Evolutionary conservation across 2,113 vertebrate species (phyloP).

Genomic region (Ranitomeya imitator): DNA sequence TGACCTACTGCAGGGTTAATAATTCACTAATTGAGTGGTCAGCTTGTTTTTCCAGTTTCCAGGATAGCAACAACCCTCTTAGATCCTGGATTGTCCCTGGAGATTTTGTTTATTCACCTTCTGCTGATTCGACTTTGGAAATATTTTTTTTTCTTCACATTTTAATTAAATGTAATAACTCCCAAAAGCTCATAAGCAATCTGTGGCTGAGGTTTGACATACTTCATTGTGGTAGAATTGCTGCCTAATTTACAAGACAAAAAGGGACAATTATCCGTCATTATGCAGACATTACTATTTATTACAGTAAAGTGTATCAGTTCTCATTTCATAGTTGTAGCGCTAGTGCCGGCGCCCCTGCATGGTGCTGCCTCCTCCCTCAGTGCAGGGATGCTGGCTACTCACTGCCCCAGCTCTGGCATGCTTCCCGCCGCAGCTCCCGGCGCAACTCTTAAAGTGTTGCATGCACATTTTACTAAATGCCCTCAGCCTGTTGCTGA

Average conservation of each 20-base stretch:
- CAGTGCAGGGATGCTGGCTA: too few relatives aligned
- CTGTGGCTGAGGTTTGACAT: slow-evolving; percentile 31
- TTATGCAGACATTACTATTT: neutral
- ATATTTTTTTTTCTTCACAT: neutral
- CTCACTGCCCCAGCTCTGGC: too few relatives aligned
- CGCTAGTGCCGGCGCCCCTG: too few relatives aligned
- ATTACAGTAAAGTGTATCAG: too few relatives aligned
- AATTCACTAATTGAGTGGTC: neutral
- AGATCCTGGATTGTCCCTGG: slow-evolving; percentile 9
- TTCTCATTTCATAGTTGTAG: too few relatives aligned
- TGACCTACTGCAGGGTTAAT: neutral
- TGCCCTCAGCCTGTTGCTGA: too few relatives aligned
- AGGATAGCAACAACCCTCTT: neutral
- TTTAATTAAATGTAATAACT: slow-evolving; percentile 50
- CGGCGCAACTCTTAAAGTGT: too few relatives aligned
- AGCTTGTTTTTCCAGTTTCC: slow-evolving; percentile 2
- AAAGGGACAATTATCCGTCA: neutral
- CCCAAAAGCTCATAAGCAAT: slow-evolving; percentile 27
- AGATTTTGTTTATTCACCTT: neutral
- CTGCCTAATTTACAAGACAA: neutral
- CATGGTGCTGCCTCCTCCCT: too few relatives aligned
- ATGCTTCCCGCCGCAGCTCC: too few relatives aligned
- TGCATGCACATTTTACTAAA: too few relatives aligned
- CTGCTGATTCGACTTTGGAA: neutral
- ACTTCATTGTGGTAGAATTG: neutral